These are phyloP conservation scores for Corythornis madagascariensis DNA, from an alignment of 2,113 vertebrate genomes.

Conservation along the genomic window DNA sequence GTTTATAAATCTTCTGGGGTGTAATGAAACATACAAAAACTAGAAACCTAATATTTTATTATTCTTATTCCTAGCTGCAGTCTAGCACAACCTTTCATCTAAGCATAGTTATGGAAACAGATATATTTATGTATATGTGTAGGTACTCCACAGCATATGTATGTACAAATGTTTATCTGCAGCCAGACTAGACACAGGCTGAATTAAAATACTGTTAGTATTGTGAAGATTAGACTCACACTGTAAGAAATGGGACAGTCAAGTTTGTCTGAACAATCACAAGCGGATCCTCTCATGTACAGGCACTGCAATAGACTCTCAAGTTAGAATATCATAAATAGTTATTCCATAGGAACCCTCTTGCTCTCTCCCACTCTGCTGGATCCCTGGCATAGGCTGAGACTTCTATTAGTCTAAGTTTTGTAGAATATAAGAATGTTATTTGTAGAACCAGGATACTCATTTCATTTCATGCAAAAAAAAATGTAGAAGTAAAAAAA, in stretches of 20 bases:
- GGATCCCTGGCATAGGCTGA: neutral
- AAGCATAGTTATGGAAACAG: neutral
- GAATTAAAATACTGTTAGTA: neutral
- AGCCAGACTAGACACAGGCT: constrained; percentile 4
- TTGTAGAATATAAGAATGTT: neutral
- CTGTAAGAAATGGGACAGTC: neutral
- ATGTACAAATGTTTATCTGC: constrained; percentile 1
- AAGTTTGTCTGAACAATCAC: neutral
- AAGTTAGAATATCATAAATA: neutral
- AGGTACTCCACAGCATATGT: neutral
- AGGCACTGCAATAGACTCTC: neutral
- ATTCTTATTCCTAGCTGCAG: neutral
- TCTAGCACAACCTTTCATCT: neutral
- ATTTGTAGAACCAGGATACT: neutral
- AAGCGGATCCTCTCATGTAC: neutral
- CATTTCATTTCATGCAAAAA: neutral
- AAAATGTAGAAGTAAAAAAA: neutral
- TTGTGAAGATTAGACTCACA: neutral
- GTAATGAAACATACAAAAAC: neutral
- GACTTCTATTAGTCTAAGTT: neutral
- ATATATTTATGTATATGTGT: neutral
- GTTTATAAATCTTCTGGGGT: neutral
- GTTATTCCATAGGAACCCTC: neutral
- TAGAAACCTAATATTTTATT: neutral
- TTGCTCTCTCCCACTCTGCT: neutral